These are phyloP conservation scores for Plutella xylostella DNA, from an alignment of 2,888 invertebrate genomes.

Conservation along the genomic window DNA sequence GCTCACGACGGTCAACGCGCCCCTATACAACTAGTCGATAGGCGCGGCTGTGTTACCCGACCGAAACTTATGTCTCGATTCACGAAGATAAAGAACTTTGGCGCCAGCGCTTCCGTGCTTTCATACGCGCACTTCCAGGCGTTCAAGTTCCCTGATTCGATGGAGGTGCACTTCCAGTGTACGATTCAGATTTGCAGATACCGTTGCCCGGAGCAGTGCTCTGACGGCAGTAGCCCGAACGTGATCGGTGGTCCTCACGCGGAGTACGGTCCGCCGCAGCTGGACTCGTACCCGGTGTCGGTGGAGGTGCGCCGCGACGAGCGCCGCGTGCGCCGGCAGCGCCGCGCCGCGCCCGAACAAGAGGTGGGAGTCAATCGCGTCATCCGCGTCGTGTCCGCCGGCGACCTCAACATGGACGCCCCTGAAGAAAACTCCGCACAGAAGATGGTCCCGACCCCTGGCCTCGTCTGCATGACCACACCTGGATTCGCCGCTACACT, in stretches of 20 bases:
- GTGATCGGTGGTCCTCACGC: slow-evolving; percentile 66
- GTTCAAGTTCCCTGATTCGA: slow-evolving; percentile 95
- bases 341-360: slow-evolving; percentile 77
- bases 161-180: slow-evolving; percentile 97
- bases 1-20: slow-evolving; percentile 95
- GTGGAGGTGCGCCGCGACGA: slow-evolving; percentile 80
- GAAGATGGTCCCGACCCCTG: slow-evolving; percentile 74
- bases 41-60: slow-evolving; percentile 90
- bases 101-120: slow-evolving; percentile 90
- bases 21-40: slow-evolving; percentile 93
- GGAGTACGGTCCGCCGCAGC: slow-evolving; percentile 80
- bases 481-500: slow-evolving; percentile 92
- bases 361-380: slow-evolving; percentile 91
- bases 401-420: slow-evolving; percentile 85
- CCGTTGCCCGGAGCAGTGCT: slow-evolving; percentile 93
- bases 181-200: slow-evolving; percentile 95
- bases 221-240: slow-evolving; percentile 67
- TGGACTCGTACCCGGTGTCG: slow-evolving; percentile 64
- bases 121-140: slow-evolving; percentile 96
- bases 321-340: slow-evolving; percentile 75
- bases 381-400: slow-evolving; percentile 91
- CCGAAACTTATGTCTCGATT: slow-evolving; percentile 94
- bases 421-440: slow-evolving; percentile 75
- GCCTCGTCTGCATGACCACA: slow-evolving; percentile 92
- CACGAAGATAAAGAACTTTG: slow-evolving; percentile 95